Percentiles rank a stretch among this genome's conserved stretches.
These are phyloP conservation scores for Tragelaphus strepsiceros DNA, from an alignment of 2,113 vertebrate genomes.

Conservation along the genomic window DNA sequence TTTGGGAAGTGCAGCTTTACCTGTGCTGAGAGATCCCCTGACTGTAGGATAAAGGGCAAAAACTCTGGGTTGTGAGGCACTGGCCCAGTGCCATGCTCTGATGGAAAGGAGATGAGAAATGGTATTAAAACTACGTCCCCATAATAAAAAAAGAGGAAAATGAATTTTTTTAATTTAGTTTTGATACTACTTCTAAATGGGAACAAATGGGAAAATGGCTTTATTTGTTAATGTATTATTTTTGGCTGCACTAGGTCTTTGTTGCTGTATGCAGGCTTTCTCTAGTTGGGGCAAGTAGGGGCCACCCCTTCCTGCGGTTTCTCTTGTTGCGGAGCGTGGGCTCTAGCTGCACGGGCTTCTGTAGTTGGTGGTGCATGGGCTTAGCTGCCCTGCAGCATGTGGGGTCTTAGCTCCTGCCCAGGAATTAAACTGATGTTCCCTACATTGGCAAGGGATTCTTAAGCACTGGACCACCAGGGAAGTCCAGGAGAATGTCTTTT, in stretches of 20 bases:
- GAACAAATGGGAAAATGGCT: not conserved
- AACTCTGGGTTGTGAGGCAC: not conserved
- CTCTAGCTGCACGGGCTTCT: rapidly evolving
- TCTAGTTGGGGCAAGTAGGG: not conserved
- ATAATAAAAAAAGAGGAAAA: not conserved
- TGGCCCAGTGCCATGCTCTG: not conserved
- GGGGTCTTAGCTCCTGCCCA: not conserved
- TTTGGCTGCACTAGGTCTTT: not conserved
- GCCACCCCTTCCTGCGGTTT: not conserved
- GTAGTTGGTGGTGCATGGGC: not conserved
- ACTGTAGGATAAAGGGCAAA: not conserved
- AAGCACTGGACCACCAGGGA: not conserved
- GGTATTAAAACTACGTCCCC: not conserved
- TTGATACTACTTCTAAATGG: not conserved
- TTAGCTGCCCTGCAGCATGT: not conserved
- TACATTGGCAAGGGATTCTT: not conserved
- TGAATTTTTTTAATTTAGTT: not conserved
- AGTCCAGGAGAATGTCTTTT: not conserved
- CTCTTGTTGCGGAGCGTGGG: not conserved
- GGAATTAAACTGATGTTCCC: not conserved
- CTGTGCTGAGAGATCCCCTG: not conserved
- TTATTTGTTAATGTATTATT: not conserved
- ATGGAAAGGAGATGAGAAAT: not conserved
- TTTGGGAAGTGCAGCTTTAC: not conserved
- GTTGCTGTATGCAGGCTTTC: not conserved